Evolutionary conservation across 2,888 invertebrate species (phyloP).

Genomic region (Ptychoptera albimana): DNA sequence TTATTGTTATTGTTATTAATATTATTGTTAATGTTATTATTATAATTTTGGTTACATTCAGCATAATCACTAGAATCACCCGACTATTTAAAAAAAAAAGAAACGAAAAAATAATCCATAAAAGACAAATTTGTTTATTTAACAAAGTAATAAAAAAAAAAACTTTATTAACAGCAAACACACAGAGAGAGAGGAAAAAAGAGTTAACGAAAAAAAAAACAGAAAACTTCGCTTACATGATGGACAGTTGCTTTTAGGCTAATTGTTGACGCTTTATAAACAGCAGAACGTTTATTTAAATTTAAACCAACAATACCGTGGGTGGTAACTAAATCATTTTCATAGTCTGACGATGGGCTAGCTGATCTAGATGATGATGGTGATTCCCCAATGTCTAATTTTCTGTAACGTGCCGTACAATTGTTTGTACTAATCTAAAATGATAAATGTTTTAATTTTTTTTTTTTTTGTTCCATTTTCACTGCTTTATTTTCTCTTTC

Average conservation of each 20-base stretch:
- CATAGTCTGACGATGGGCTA: not conserved
- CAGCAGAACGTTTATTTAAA: not conserved
- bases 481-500: not conserved
- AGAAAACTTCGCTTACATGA: slow-evolving; percentile 7
- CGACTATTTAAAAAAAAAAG: slow-evolving; percentile 16
- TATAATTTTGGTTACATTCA: slow-evolving; percentile 1
- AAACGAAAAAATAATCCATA: not conserved
- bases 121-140: not conserved
- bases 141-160: not conserved
- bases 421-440: slow-evolving; percentile 5
- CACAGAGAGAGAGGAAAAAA: not conserved
- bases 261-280: not conserved
- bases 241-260: slow-evolving; percentile 35
- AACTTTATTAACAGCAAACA: not conserved
- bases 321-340: not conserved
- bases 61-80: slow-evolving; percentile 21
- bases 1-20: not conserved
- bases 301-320: not conserved
- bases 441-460: not conserved
- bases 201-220: not conserved
- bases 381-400: slow-evolving; percentile 30
- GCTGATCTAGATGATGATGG: slow-evolving; percentile 16
- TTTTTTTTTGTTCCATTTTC: not conserved
- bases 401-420: slow-evolving; percentile 5
- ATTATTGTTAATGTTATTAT: not conserved